A percentile compares a stretch with the other conserved stretches of the same genome.
phyloP scores from a whole-genome alignment of 2,888 invertebrate species.

The Chrysotoxum bicinctum region DNA sequence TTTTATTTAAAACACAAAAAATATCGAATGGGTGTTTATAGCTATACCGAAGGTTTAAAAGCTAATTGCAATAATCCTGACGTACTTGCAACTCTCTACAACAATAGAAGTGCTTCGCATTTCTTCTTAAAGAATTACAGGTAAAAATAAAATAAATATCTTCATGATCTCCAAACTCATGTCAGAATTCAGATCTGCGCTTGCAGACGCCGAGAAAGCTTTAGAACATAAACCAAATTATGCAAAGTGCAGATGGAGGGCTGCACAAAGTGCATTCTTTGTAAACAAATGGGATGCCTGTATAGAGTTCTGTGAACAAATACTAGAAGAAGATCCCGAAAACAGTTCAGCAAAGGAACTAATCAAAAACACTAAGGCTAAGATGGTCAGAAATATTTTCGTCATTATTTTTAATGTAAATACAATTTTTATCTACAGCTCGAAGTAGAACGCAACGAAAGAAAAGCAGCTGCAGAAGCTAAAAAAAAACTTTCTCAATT shows the following conservation, averaged over 20 bases:
- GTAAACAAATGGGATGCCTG: conserved; percentile 87
- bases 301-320: conserved; percentile 87
- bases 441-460: conserved; percentile 77
- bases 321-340: conserved; percentile 84
- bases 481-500: conserved; percentile 81
- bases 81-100: conserved; percentile 91
- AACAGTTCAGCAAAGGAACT: conserved; percentile 84
- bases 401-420: not conserved
- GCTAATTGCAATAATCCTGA: conserved; percentile 86
- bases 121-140: conserved; percentile 92
- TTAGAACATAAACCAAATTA: conserved; percentile 89
- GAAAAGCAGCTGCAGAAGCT: conserved; percentile 81
- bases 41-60: conserved; percentile 95
- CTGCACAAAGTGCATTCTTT: conserved; percentile 88
- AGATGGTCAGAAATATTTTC: conserved; percentile 75
- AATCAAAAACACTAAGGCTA: conserved; percentile 83
- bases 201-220: conserved; percentile 91
- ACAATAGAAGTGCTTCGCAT: conserved; percentile 95
- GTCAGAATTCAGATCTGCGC: conserved; percentile 83
- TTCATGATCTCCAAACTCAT: not conserved
- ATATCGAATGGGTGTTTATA: conserved; percentile 92
- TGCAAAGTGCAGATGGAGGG: conserved; percentile 88
- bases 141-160: conserved; percentile 57
- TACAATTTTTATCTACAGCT: conserved; percentile 69
- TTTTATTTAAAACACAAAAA: conserved; percentile 97